Conservation (phyloP, 1,140 invertebrate genomes). For the Drosophila littoralis region DNA sequence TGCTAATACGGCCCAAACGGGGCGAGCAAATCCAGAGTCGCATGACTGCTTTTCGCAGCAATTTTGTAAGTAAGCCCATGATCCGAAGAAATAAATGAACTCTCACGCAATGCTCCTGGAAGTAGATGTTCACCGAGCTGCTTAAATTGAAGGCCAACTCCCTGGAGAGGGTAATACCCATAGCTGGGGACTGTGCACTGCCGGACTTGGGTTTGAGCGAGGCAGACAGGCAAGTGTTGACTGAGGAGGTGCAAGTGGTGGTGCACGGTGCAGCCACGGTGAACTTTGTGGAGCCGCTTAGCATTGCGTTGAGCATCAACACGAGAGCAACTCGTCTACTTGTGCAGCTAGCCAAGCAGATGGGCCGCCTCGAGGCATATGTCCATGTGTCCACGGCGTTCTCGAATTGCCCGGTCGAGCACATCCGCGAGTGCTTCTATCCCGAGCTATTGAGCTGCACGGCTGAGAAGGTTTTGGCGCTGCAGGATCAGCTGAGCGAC, state of each 20-base stretch:
- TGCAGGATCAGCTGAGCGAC: conserved; percentile 85
- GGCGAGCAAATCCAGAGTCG: conserved; percentile 89
- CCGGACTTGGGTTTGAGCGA: conserved; percentile 88
- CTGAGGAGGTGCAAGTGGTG: conserved; percentile 87
- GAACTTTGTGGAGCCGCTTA: conserved; percentile 91
- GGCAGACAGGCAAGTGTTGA: conserved; percentile 84
- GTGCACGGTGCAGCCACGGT: conserved; percentile 95
- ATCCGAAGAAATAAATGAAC: too few relatives aligned
- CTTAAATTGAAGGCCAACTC: conserved; percentile 12
- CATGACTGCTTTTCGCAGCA: conserved; percentile 87
- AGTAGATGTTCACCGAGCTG: conserved; percentile 42
- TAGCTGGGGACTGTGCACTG: conserved; percentile 86
- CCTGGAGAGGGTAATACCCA: conserved; percentile 61
- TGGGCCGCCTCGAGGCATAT: conserved; percentile 88
- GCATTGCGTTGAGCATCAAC: conserved; percentile 86
- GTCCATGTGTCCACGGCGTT: conserved; percentile 91
- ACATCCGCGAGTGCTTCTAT: conserved; percentile 90
- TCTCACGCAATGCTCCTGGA: too few relatives aligned
- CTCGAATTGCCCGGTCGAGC: conserved; percentile 87
- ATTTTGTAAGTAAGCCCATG: conserved; percentile 48
- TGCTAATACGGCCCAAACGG: conserved; percentile 91
- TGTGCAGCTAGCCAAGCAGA: conserved; percentile 86
- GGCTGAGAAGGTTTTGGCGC: conserved; percentile 87
- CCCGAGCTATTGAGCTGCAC: conserved; percentile 86
- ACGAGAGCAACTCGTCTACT: conserved; percentile 86